Conservation (phyloP, 1,140 invertebrate genomes). For the Drosophila guanche region DNA sequence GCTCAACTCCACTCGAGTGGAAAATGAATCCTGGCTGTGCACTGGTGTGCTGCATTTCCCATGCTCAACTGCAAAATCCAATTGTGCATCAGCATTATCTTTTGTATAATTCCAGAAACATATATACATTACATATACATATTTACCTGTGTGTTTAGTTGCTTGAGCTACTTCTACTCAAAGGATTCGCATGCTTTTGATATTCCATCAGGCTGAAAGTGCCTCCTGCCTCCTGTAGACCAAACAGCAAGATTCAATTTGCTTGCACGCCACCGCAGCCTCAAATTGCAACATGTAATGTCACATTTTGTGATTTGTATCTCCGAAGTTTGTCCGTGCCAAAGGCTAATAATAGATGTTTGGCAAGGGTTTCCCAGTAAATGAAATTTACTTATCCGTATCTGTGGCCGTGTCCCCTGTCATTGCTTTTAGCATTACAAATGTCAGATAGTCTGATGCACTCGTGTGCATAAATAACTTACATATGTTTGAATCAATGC, state of each 20-base stretch:
- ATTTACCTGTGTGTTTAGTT: constrained; percentile 7
- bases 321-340: background rate
- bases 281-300: constrained; percentile 7
- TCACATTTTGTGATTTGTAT: background rate
- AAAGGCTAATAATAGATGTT: constrained; percentile 20
- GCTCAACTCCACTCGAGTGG: constrained; percentile 72
- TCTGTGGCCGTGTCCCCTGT: background rate
- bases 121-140: constrained; percentile 5
- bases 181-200: constrained; percentile 6
- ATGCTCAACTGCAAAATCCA: constrained; percentile 64
- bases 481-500: too few species aligned
- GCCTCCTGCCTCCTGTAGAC: constrained; percentile 10
- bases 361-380: constrained; percentile 4
- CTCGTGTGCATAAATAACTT: too few species aligned
- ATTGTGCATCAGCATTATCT: constrained; percentile 69
- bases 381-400: constrained; percentile 6
- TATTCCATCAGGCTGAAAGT: constrained; percentile 48
- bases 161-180: constrained; percentile 5
- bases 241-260: constrained; percentile 40
- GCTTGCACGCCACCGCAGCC: constrained; percentile 30
- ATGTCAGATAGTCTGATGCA: background rate
- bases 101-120: constrained; percentile 60
- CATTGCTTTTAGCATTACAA: background rate
- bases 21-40: constrained; percentile 69
- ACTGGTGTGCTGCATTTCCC: constrained; percentile 8